Base-by-base conservation (phyloP, 2,113 vertebrate species). In the Urocynchramus pylzowi region DNA sequence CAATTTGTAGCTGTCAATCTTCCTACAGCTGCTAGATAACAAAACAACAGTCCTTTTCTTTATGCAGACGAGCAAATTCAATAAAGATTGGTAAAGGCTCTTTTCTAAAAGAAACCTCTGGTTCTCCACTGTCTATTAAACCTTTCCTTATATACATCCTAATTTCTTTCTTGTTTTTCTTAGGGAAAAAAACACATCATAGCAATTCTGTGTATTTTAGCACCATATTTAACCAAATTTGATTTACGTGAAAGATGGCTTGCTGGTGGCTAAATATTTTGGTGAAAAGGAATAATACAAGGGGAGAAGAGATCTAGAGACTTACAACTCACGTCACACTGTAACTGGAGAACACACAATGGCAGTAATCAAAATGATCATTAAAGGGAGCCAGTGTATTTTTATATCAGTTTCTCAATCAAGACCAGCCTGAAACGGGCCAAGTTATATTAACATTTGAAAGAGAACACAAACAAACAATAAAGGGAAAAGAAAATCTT, bases 31-130 rank as follows among this genome's bases (percentile, higher is more conserved):
- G 96, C 96, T 96, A 97, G 95, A 97, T 94, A 98, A 98, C 95
- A 97, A 96, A 97, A 97, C 96, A 98, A 97, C 86, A 94, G 93
- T 96, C 96, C 97, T 97, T 96, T 97, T 98, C 97, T 98, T 98
- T 95, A 87, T 86, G 89, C 90, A 97, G 95, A 97, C 20, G 5
- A 96, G 93, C 95, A 97, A 97, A 98, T 97, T 97, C 97, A 97
- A 95, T 97, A 97, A 97, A 92, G 91, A 92, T 95, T 94, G 85
- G 68, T 94, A 88, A 84, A 87, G 60, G 30, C 65, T 93, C 79
- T 90, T 90, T 92, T 80, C 59, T 49, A 65, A 84, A 89, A 86
- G 79, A 75, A 96, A 93, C 64, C 75, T 74, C 80, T 92, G n/a
- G 44, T 87, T 94, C 54, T 70, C 41, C 41, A 59, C 74, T 86